Evolutionary conservation across 2,888 invertebrate genomes (phyloP).

Genomic region (Drosophila anomalata): DNA sequence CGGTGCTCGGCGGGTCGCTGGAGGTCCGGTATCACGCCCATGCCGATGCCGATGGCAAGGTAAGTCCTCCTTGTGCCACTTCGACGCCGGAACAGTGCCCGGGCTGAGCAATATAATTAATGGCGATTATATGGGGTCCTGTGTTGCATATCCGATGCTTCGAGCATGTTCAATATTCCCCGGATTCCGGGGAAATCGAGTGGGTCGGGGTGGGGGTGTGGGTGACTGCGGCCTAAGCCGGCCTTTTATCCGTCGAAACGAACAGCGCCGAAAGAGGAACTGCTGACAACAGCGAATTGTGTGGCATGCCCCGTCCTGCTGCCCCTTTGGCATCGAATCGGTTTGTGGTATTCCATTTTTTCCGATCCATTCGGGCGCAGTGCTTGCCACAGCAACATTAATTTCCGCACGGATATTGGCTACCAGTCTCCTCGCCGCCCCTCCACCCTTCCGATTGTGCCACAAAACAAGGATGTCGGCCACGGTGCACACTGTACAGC

Average conservation of each 20-base stretch:
- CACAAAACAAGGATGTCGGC: constrained; percentile 1
- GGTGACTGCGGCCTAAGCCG: constrained; percentile 51
- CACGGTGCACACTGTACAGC: constrained; percentile 28
- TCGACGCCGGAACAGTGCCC: constrained; percentile 47
- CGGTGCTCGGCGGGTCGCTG: constrained; percentile 89
- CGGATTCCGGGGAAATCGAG: constrained; percentile 18
- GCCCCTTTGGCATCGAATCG: constrained; percentile 17
- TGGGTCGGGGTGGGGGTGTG: background rate
- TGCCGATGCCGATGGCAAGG: constrained; percentile 86
- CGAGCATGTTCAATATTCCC: constrained; percentile 32
- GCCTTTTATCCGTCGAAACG: constrained; percentile 54
- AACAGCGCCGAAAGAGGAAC: constrained; percentile 48
- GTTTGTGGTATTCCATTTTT: constrained; percentile 43
- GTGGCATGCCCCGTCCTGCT: constrained; percentile 17
- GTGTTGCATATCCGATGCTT: constrained; percentile 41
- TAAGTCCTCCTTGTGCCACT: constrained; percentile 80
- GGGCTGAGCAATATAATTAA: constrained; percentile 71
- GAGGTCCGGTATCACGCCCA: constrained; percentile 87
- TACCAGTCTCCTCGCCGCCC: constrained; percentile 50
- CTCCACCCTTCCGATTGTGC: constrained; percentile 11
- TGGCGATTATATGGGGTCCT: constrained; percentile 58
- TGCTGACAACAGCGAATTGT: constrained; percentile 64
- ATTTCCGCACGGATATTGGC: constrained; percentile 78
- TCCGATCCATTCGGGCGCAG: constrained; percentile 13
- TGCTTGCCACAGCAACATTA: constrained; percentile 71